Evolutionary conservation across 2,113 vertebrate genomes (phyloP).

Genomic region (Tenebrosternarchus preto): DNA sequence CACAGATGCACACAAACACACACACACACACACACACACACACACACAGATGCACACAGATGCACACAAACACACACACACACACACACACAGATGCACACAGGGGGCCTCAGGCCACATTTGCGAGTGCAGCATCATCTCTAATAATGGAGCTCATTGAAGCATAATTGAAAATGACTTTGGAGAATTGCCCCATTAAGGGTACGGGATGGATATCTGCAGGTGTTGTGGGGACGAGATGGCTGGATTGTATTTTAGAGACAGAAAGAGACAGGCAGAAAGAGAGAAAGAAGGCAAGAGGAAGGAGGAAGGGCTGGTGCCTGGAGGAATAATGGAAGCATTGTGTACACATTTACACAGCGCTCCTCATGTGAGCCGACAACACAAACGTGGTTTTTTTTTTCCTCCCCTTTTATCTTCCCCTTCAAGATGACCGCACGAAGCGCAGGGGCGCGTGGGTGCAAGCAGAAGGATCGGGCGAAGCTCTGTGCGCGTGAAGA

Average conservation of each 20-base stretch:
- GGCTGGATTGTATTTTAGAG: not conserved
- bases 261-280: not conserved
- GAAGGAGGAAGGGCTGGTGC: slow-evolving; percentile 52
- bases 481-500: not conserved
- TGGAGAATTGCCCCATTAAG: slow-evolving; percentile 67
- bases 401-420: not conserved
- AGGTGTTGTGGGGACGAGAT: slow-evolving; percentile 59
- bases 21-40: too few species aligned
- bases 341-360: not conserved
- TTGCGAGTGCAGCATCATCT: slow-evolving; percentile 30
- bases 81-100: slow-evolving; percentile 11
- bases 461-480: not conserved
- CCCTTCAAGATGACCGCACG: slow-evolving; percentile 29
- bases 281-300: not conserved
- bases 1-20: too few species aligned
- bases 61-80: too few species aligned
- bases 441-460: slow-evolving; percentile 12
- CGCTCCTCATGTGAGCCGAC: not conserved
- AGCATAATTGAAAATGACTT: slow-evolving; percentile 73
- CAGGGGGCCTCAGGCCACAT: slow-evolving; percentile 46
- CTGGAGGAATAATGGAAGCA: slow-evolving; percentile 29
- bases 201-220: slow-evolving; percentile 56
- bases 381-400: not conserved
- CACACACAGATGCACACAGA: too few species aligned
- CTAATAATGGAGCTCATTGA: slow-evolving; percentile 64